A percentile compares a stretch with the other conserved stretches of the same genome.
Conservation (phyloP, 2,888 invertebrate species). For the Sepiola atlantica region DNA sequence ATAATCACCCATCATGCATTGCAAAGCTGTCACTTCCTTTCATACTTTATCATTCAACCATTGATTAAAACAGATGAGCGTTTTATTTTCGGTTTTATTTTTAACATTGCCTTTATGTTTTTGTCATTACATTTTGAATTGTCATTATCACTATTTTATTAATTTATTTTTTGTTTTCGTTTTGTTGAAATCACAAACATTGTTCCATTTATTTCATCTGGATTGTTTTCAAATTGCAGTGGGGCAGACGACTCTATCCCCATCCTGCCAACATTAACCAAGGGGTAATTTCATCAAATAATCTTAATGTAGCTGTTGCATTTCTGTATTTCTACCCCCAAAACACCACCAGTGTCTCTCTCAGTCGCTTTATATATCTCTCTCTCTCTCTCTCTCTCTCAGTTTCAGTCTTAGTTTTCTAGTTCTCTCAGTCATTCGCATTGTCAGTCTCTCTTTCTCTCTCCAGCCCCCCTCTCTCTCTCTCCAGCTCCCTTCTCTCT, state of each 20-base stretch:
- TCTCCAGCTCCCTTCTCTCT: no score
- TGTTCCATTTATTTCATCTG: constrained; percentile 12
- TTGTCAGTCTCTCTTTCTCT: background rate
- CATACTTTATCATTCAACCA: background rate
- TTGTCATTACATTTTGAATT: background rate
- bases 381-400: background rate
- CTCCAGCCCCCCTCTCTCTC: background rate
- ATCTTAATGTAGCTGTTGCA: constrained; percentile 13
- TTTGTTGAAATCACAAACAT: background rate
- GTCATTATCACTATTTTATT: background rate
- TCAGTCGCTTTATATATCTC: background rate
- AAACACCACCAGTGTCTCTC: background rate
- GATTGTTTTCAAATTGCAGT: constrained; percentile 44
- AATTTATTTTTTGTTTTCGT: background rate
- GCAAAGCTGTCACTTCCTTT: background rate
- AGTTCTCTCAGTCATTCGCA: background rate
- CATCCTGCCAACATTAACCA: constrained; percentile 36
- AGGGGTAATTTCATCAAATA: constrained; percentile 42
- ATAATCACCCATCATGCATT: background rate
- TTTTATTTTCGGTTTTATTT: background rate
- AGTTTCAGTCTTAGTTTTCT: background rate
- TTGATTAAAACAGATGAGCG: background rate
- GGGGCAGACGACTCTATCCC: constrained; percentile 42
- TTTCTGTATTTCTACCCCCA: background rate
- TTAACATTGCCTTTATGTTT: background rate